phyloP scores from a whole-genome alignment of 2,797 vertebrate genomes.

The Arctocebus calabarensis region DNA sequence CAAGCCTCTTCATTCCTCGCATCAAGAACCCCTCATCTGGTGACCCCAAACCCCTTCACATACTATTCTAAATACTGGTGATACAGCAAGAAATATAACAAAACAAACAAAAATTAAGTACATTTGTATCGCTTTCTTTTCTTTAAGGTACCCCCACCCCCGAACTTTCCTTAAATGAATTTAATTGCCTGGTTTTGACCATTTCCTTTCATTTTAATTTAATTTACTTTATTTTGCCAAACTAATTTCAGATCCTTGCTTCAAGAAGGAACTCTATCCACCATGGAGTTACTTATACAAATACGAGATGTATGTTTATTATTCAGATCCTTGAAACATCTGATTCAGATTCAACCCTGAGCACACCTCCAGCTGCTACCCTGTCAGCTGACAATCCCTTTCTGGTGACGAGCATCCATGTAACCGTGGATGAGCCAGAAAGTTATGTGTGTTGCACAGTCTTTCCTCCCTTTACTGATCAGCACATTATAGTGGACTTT shows the following conservation, averaged over 20 bases:
- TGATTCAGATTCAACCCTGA: not conserved
- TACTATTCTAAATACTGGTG: not conserved
- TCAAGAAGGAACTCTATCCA: not conserved
- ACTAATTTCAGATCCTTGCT: not conserved
- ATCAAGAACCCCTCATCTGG: too few relatives aligned
- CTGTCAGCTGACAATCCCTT: not conserved
- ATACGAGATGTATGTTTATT: not conserved
- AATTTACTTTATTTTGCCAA: not conserved
- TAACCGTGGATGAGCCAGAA: not conserved
- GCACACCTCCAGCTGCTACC: too few relatives aligned
- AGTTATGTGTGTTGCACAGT: not conserved
- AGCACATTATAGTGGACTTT: not conserved
- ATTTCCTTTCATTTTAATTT: not conserved
- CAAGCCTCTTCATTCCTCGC: too few relatives aligned
- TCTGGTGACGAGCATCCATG: not conserved
- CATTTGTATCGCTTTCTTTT: not conserved
- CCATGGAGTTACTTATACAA: not conserved
- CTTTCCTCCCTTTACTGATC: slow-evolving; percentile 18
- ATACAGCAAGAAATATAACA: not conserved
- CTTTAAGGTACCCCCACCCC: not conserved
- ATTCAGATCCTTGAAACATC: not conserved
- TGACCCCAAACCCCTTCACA: too few relatives aligned
- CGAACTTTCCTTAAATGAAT: not conserved
- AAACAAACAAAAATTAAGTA: not conserved
- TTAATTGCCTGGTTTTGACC: slow-evolving; percentile 21